These are phyloP conservation scores for Spodoptera picta DNA, from an alignment of 2,888 invertebrate genomes.

Conservation along the genomic window DNA sequence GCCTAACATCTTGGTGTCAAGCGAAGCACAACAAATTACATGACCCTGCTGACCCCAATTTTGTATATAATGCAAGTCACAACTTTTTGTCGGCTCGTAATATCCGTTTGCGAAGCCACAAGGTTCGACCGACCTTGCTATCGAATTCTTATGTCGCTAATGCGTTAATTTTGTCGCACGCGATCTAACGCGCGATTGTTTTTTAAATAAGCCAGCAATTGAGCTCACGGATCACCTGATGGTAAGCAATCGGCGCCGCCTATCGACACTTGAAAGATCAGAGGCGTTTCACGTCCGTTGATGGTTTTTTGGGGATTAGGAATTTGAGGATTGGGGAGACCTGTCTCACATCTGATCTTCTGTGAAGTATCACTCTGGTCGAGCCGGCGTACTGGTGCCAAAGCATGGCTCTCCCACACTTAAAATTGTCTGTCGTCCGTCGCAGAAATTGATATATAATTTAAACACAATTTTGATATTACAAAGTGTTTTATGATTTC, in stretches of 20 bases:
- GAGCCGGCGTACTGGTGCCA: no score
- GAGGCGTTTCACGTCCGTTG: no score
- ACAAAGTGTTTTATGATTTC: constrained; percentile 33
- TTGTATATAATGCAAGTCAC: constrained; percentile 64
- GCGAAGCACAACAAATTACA: constrained; percentile 40
- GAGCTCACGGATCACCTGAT: no score
- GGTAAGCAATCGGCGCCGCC: no score
- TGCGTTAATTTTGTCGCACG: constrained; percentile 56
- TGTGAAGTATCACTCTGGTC: no score
- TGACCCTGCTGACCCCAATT: constrained; percentile 60
- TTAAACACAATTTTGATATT: constrained; percentile 38
- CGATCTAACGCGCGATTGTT: constrained; percentile 41
- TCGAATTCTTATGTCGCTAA: constrained; percentile 44
- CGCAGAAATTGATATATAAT: constrained; percentile 52
- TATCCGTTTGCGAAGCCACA: constrained; percentile 57
- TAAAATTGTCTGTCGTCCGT: constrained; percentile 23
- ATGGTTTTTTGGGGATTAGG: no score
- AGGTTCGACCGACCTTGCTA: constrained; percentile 54
- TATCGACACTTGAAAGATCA: no score
- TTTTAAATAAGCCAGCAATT: no score
- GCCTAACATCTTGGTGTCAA: constrained; percentile 23
- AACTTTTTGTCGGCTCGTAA: constrained; percentile 55
- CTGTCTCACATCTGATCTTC: no score
- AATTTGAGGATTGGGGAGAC: no score
- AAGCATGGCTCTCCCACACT: no score